Evolutionary conservation across 2,113 vertebrate species (phyloP).

Genomic region (Lota lota): DNA sequence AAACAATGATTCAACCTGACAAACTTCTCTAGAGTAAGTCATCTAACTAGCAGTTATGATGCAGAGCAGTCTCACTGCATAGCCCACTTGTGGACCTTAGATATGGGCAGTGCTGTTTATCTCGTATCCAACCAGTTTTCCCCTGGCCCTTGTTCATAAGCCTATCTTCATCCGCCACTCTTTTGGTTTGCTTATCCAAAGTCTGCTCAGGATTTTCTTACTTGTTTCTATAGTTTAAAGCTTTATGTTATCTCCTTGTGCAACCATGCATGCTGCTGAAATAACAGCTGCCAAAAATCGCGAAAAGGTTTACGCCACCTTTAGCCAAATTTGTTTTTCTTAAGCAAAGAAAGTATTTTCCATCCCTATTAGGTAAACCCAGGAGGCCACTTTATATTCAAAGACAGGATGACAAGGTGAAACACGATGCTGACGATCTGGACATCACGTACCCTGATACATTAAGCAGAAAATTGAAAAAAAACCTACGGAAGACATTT

Average conservation of each 20-base stretch:
- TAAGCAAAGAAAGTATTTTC: neutral
- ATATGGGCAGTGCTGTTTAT: conserved; percentile 56
- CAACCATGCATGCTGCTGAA: conserved; percentile 33
- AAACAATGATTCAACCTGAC: neutral
- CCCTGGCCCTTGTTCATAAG: conserved; percentile 43
- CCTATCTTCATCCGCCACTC: conserved; percentile 64
- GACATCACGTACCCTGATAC: too few relatives aligned
- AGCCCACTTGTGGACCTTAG: conserved; percentile 62
- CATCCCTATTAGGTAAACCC: conserved; percentile 2
- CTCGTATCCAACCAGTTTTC: conserved; percentile 58
- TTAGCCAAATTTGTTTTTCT: conserved; percentile 15
- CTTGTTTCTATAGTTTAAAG: conserved; percentile 37
- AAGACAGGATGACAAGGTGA: too few relatives aligned
- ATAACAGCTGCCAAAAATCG: conserved; percentile 30
- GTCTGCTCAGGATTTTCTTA: conserved; percentile 42
- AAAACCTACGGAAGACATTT: conserved; percentile 30
- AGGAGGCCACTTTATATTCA: too few relatives aligned
- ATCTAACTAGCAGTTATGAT: conserved; percentile 6
- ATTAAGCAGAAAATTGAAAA: too few relatives aligned
- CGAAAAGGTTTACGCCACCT: conserved; percentile 16
- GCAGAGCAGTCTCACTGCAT: conserved; percentile 29
- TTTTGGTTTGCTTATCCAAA: conserved; percentile 47
- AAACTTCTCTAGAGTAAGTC: neutral
- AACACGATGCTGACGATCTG: too few relatives aligned
- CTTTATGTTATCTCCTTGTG: conserved; percentile 26